These are phyloP conservation scores for Odontocerum albicorne DNA, from an alignment of 2,888 invertebrate genomes.

Conservation along the genomic window DNA sequence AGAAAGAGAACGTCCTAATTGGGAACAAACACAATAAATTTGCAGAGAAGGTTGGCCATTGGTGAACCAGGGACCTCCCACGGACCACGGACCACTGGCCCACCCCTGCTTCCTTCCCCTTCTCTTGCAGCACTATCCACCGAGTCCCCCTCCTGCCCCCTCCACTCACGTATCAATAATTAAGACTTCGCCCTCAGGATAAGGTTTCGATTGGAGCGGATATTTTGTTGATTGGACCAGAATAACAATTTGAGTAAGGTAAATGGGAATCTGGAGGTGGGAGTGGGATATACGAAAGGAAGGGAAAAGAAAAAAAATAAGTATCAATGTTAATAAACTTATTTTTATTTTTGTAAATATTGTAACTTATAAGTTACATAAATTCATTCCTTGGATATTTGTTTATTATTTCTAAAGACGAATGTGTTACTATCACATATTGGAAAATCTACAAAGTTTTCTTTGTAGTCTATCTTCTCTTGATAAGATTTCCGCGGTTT, in stretches of 20 bases:
- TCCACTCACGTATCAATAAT: slow-evolving; percentile 36
- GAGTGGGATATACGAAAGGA: not conserved
- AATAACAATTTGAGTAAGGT: slow-evolving; percentile 6
- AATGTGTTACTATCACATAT: no score
- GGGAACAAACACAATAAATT: not conserved
- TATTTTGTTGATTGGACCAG: slow-evolving; percentile 20
- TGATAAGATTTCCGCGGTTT: no score
- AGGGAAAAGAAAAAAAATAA: not conserved
- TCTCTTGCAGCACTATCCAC: not conserved
- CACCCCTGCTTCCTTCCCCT: not conserved
- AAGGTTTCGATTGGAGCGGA: slow-evolving; percentile 22
- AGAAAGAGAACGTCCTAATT: no score
- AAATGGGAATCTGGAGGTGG: not conserved
- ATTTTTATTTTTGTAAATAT: no score
- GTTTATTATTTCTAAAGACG: no score
- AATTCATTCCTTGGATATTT: no score
- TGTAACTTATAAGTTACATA: no score
- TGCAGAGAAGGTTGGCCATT: slow-evolving; percentile 8
- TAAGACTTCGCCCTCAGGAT: slow-evolving; percentile 34
- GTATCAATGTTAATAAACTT: no score
- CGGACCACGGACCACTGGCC: not conserved
- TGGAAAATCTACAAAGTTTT: no score
- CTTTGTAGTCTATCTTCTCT: no score
- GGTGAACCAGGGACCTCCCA: slow-evolving; percentile 13
- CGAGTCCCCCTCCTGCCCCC: slow-evolving; percentile 1